Percentiles rank a stretch among this genome's conserved stretches.
phyloP scores from a whole-genome alignment of 2,888 invertebrate genomes.

The Pterostichus niger region DNA sequence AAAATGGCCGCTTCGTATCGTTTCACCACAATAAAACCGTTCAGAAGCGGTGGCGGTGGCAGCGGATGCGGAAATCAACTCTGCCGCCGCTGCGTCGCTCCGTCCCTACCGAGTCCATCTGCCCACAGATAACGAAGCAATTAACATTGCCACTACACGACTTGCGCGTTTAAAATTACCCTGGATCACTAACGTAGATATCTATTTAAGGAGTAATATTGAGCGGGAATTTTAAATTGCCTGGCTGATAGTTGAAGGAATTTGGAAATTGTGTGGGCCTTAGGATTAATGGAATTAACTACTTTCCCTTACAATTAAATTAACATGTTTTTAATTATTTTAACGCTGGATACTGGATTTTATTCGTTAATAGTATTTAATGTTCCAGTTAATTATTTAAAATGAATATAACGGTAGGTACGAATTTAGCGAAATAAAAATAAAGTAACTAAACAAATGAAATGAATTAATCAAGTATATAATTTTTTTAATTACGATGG shows the following conservation, averaged over 20 bases:
- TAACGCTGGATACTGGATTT: not conserved
- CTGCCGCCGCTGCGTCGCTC: not conserved
- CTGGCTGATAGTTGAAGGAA: constrained; percentile 26
- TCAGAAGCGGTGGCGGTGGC: constrained; percentile 12
- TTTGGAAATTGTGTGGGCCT: not conserved
- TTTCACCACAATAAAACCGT: constrained; percentile 57
- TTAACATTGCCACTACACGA: constrained; percentile 63
- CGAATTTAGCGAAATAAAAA: not conserved
- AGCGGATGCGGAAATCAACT: constrained; percentile 43
- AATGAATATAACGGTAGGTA: not conserved
- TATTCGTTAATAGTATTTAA: not conserved
- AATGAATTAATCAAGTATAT: no score
- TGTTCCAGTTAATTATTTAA: not conserved
- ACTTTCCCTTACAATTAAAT: constrained; percentile 29
- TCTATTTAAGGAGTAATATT: constrained; percentile 24
- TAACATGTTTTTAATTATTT: constrained; percentile 46
- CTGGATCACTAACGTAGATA: constrained; percentile 31
- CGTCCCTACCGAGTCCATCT: constrained; percentile 10
- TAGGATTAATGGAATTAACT: constrained; percentile 36
- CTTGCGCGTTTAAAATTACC: constrained; percentile 55
- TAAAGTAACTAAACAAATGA: no score
- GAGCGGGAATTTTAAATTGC: not conserved
- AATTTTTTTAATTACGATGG: no score
- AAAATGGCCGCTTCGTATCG: constrained; percentile 57
- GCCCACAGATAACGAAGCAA: constrained; percentile 62